Evolutionary conservation across 1,140 invertebrate species (phyloP).

Genomic region (Lysiphlebus fabarum): DNA sequence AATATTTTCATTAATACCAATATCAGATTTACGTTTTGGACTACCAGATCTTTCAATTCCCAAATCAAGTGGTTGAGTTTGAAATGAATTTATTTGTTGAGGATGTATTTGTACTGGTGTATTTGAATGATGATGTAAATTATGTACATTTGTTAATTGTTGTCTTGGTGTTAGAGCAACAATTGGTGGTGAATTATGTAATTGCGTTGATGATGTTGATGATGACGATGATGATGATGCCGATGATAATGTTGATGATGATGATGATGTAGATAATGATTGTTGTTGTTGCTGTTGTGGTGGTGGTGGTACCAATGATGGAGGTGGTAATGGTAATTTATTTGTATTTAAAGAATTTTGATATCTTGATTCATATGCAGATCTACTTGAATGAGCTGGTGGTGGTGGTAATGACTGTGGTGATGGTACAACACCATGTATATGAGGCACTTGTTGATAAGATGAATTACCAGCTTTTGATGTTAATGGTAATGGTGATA

Average conservation of each 20-base stretch:
- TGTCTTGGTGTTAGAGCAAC: constrained; percentile 45
- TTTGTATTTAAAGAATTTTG: not conserved
- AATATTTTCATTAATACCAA: constrained; percentile 34
- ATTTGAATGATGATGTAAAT: constrained; percentile 44
- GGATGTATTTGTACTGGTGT: constrained; percentile 46
- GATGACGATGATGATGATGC: too few relatives aligned
- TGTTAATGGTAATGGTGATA: constrained; percentile 60
- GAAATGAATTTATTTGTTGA: constrained; percentile 46
- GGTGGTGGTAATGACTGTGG: constrained; percentile 53
- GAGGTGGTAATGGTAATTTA: constrained; percentile 32
- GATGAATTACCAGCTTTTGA: constrained; percentile 66
- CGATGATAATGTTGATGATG: too few relatives aligned
- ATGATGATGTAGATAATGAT: too few relatives aligned
- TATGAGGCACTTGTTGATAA: constrained; percentile 63
- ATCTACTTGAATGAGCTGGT: constrained; percentile 58
- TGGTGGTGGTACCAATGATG: constrained; percentile 56
- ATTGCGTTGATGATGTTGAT: constrained; percentile 27
- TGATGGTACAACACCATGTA: constrained; percentile 55
- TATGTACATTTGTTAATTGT: constrained; percentile 44
- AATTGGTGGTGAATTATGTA: constrained; percentile 56
- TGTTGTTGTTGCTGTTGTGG: constrained; percentile 18
- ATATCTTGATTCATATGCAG: constrained; percentile 53
- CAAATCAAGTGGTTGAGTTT: constrained; percentile 72
- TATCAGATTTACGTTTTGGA: constrained; percentile 59
- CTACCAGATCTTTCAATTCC: constrained; percentile 60